phyloP scores from a whole-genome alignment of 2,797 vertebrate genomes.

The Acomys russatus region DNA sequence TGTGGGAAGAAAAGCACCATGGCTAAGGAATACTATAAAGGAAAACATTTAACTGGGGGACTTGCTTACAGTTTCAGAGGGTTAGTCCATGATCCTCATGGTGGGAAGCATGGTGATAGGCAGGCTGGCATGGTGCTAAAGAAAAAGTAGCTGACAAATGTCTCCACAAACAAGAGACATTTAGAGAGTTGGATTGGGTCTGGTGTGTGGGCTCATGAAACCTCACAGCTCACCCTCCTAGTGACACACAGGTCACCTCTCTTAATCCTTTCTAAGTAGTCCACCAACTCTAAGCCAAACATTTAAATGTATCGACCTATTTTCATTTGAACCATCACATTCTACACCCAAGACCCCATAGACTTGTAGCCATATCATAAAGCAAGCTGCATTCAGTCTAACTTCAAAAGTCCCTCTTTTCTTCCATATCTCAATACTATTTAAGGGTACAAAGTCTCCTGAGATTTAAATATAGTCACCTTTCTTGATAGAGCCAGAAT shows the following conservation, averaged over 20 bases:
- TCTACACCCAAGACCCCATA: background rate
- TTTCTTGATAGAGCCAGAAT: background rate
- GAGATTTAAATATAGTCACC: background rate
- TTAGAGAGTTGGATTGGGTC: background rate
- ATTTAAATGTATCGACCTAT: background rate
- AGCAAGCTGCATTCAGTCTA: background rate
- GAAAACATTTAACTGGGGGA: background rate
- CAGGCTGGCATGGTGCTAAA: background rate
- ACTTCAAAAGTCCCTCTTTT: background rate
- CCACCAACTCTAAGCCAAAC: background rate
- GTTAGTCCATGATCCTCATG: background rate
- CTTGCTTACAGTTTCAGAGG: background rate
- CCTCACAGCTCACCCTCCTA: background rate
- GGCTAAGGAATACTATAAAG: background rate
- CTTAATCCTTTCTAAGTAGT: background rate
- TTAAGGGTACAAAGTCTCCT: background rate
- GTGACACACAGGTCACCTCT: background rate
- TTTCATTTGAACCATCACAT: background rate
- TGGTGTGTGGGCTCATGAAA: background rate
- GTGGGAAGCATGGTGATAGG: background rate
- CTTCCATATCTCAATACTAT: background rate
- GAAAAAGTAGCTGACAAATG: background rate
- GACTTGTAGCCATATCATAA: background rate
- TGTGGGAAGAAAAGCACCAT: background rate
- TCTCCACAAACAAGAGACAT: background rate